Evolutionary conservation across 2,797 vertebrate genomes (phyloP).

Genomic region (Sebastes goodei): DNA sequence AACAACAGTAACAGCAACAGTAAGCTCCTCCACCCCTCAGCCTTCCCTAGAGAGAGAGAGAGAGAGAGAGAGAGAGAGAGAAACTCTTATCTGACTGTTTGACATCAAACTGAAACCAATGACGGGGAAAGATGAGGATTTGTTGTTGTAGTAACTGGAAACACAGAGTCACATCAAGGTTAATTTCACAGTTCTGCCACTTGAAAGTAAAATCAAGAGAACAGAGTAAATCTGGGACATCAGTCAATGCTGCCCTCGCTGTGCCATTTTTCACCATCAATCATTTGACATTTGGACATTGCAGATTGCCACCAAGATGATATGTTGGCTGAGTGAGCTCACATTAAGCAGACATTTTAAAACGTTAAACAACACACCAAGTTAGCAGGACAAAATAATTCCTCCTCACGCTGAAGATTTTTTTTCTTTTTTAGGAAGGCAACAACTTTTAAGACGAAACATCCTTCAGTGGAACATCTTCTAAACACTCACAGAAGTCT

Average conservation of each 20-base stretch:
- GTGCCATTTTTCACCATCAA: slow-evolving; percentile 30
- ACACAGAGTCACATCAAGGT: background rate
- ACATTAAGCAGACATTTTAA: background rate
- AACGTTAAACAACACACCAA: background rate
- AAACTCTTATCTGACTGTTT: slow-evolving; percentile 38
- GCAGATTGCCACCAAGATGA: background rate
- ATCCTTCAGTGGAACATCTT: background rate
- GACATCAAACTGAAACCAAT: slow-evolving; percentile 28
- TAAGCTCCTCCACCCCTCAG: slow-evolving; percentile 17
- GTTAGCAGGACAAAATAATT: background rate
- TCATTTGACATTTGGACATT: background rate
- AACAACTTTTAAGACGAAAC: background rate
- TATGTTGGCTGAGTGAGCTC: background rate
- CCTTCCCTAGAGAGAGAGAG: background rate
- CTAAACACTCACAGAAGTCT: background rate
- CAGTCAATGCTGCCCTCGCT: background rate
- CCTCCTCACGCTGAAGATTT: background rate
- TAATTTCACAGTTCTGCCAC: background rate
- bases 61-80: background rate
- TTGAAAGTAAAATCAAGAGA: background rate
- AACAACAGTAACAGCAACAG: slow-evolving; percentile 5
- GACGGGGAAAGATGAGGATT: background rate
- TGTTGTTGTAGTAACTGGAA: background rate
- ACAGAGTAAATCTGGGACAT: slow-evolving; percentile 2
- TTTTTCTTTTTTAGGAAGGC: background rate